Base-by-base conservation (phyloP, 2,113 vertebrate genomes). In the Microcebus griseorufus region DNA sequence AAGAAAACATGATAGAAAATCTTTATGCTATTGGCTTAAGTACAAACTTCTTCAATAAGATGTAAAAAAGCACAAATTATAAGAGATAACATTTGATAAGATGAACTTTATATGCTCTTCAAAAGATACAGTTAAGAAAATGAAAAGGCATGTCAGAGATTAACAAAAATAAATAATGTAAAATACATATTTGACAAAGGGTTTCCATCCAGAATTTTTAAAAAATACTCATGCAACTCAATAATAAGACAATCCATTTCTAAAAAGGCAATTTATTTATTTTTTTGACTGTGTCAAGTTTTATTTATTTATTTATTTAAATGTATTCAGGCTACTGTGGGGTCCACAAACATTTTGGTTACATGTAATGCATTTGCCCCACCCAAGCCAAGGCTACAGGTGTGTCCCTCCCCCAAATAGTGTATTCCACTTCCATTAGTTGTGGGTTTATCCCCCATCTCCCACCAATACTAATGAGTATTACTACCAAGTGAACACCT, bases 71-170 rank as follows among this genome's bases (percentile, higher is more conserved):
- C 25, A 80, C 18, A 87, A 85, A 72, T 4, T 82, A 9, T 85
- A 75, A 60, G 7, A 80, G 23, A 87, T 78, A 90, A 64, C 3
- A 94, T 94, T 96, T 83, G 75, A 78, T 90, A 91, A 73, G 20
- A 76, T 62, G 58, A 5, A 45, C 53, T 82, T 81, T 42, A 89
- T 81, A 64, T 37, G 25, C 2, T 96, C 22, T 94, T 96, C 29
- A 48, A 82, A 92, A 88, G 23, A 51, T 78, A 53, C 2, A 84
- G 42, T 87, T 67, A 87, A 87, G 25, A 72, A 80, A 94, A 55
- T 32, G 25, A 65, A 37, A 87, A 64, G 45, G 0, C 5, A n/a
- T 90, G 32, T 18, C 67, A 90, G n/a, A 75, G 70, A 69, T 32
- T 88, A n/a, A 29, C 13, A 94, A 84, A 79, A 94, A 45, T 70